Base-by-base conservation (phyloP, 1,140 invertebrate species). In the Asbolus verrucosus region DNA sequence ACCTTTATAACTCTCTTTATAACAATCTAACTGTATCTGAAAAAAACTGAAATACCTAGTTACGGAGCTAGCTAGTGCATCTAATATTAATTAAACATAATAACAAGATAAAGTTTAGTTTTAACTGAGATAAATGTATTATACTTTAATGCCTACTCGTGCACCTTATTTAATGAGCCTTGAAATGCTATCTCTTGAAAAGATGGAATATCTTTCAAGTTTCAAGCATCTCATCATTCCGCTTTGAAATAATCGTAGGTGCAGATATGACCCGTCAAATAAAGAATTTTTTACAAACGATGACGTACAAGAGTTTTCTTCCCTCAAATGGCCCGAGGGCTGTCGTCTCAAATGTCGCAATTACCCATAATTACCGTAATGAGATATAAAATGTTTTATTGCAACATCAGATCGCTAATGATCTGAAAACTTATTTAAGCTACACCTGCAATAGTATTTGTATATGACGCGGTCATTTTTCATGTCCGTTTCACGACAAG, bases 51-150 rank as follows among this genome's bases (percentile, higher is more conserved):
- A 27, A 54, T 27, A n/a, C 46, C 41, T 46, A 9, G 15, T 46
- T 46, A 16, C 19, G 24, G n/a, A n/a, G n/a, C n/a, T n/a, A 36
- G 13, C 1, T 13, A 21, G 9, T 54, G 46, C 46, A 19, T 54
- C 21, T 27, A 14, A 27, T 27, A 54, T 54, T 54, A 54, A 54
- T 54, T 54, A 54, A 54, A 54, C 19, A 24, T 54, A 54, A 54
- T 54, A 54, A 54, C 46, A 54, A n/a, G 46, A 54, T 54, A 54
- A 54, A 54, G 27, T 54, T 54, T 54, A 24, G 46, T 27, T 54
- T 27, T 27, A 54, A 54, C 46, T 54, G 46, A 54, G 21, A 54
- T 54, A 27, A 14, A 54, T 54, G n/a, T 13, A 54, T 54, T 54
- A 27, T 14, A 11, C 46, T 27, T 54, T 54, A 54, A 54, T 54